These are phyloP conservation scores for Coelogynopora nodosa DNA, from an alignment of 2,888 invertebrate genomes.

Conservation along the genomic window DNA sequence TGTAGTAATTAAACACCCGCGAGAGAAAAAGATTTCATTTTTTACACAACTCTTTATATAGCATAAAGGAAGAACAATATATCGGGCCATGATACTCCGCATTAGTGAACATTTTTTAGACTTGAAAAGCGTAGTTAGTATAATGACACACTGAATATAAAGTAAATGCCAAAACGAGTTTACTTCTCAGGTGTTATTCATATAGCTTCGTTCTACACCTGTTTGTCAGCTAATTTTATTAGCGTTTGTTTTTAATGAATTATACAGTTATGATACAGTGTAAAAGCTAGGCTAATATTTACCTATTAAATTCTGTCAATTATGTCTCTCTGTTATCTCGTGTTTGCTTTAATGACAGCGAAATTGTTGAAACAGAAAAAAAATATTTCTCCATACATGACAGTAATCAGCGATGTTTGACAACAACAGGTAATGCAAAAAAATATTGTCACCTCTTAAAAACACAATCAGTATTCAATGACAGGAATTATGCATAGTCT, in stretches of 20 bases:
- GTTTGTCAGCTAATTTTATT: neutral
- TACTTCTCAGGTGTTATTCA: no score
- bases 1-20: no score
- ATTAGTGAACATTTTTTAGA: no score
- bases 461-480: no score
- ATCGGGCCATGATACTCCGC: no score
- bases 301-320: constrained; percentile 13
- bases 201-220: no score
- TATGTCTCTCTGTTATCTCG: neutral
- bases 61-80: no score
- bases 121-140: no score
- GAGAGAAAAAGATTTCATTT: no score
- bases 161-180: no score
- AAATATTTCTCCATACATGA: neutral
- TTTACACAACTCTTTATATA: no score
- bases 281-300: constrained; percentile 4
- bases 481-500: neutral
- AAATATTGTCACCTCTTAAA: neutral
- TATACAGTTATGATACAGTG: constrained; percentile 10
- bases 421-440: neutral
- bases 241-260: constrained; percentile 27
- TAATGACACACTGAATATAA: no score
- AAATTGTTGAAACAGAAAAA: neutral
- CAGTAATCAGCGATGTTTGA: neutral
- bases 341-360: neutral